A percentile compares a stretch with the other conserved stretches of the same genome.
These are phyloP conservation scores for Drosophila murphyi DNA, from an alignment of 1,140 invertebrate species.

Conservation along the genomic window DNA sequence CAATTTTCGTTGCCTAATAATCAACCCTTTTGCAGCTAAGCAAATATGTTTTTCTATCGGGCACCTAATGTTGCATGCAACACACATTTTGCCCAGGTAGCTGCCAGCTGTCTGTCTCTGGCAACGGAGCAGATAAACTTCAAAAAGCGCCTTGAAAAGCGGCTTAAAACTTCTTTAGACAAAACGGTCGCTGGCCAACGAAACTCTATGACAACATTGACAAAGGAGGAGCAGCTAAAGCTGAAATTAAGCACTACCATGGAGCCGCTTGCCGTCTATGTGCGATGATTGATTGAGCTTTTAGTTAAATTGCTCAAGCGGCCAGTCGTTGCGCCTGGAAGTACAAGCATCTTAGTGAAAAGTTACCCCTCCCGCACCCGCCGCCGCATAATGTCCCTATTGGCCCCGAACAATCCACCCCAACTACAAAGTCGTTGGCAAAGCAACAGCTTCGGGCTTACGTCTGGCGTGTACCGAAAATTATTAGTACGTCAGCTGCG, in stretches of 20 bases:
- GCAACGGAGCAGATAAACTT: constrained; percentile 64
- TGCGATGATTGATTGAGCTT: constrained; percentile 76
- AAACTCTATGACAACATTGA: constrained; percentile 66
- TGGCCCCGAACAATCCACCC: constrained; percentile 2
- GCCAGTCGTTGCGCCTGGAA: constrained; percentile 42
- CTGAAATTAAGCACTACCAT: constrained; percentile 68
- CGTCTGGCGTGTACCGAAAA: constrained; percentile 48
- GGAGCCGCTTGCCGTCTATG: constrained; percentile 41
- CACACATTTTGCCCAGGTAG: constrained; percentile 47
- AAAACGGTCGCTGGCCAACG: constrained; percentile 25
- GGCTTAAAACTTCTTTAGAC: constrained; percentile 65
- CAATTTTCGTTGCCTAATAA: constrained; percentile 59
- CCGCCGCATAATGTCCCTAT: constrained; percentile 10
- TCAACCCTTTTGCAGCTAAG: constrained; percentile 60
- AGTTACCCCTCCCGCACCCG: constrained; percentile 8
- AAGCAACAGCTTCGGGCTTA: constrained; percentile 57
- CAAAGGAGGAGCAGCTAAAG: constrained; percentile 48
- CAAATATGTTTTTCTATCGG: constrained; percentile 50
- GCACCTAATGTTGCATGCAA: constrained; percentile 39
- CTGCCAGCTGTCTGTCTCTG: constrained; percentile 1
- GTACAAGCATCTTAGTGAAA: constrained; percentile 51
- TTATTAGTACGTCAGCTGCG: constrained; percentile 48
- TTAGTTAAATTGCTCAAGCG: constrained; percentile 74
- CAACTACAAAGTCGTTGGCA: constrained; percentile 52
- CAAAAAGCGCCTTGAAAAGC: constrained; percentile 67